These are phyloP conservation scores for Labeo calbasu DNA, from an alignment of 2,797 vertebrate species.

Conservation along the genomic window DNA sequence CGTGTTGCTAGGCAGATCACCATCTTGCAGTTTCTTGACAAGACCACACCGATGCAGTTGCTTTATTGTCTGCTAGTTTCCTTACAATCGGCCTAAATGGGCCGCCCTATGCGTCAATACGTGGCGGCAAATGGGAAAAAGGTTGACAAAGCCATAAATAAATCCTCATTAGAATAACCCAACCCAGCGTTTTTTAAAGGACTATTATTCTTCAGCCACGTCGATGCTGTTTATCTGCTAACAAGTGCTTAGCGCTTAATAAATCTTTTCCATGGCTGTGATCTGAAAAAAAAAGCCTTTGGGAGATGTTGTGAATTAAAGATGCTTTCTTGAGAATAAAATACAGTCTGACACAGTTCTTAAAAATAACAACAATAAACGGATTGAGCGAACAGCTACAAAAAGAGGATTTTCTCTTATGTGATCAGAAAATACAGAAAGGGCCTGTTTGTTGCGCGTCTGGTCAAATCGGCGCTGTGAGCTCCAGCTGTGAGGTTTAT, in stretches of 20 bases:
- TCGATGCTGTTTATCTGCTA: slow-evolving; percentile 49
- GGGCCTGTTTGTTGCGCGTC: neutral
- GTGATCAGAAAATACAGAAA: slow-evolving; percentile 12
- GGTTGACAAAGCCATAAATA: slow-evolving; percentile 14
- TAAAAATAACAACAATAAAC: slow-evolving; percentile 51
- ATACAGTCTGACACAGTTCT: slow-evolving; percentile 54
- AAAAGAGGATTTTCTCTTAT: slow-evolving; percentile 48
- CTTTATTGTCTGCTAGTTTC: slow-evolving; percentile 47
- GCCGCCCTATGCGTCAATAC: slow-evolving; percentile 19
- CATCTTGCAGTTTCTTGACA: slow-evolving; percentile 61
- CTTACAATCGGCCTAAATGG: slow-evolving; percentile 18
- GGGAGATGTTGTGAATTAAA: slow-evolving; percentile 50
- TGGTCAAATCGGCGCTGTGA: slow-evolving; percentile 11
- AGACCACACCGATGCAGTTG: slow-evolving; percentile 53
- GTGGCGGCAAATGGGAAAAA: slow-evolving; percentile 1
- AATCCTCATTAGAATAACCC: slow-evolving; percentile 43
- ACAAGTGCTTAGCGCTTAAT: slow-evolving; percentile 56
- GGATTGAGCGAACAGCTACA: slow-evolving; percentile 43
- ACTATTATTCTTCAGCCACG: slow-evolving; percentile 46
- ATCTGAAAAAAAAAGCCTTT: slow-evolving; percentile 37
- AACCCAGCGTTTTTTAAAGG: slow-evolving; percentile 49
- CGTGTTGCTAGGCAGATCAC: slow-evolving; percentile 69
- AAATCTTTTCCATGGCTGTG: slow-evolving; percentile 49
- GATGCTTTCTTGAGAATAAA: slow-evolving; percentile 35
- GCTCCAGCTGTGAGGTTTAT: slow-evolving; percentile 46